These are phyloP conservation scores for Porites lutea DNA, from an alignment of 64 coral and sea anemone species.

Conservation along the genomic window DNA sequence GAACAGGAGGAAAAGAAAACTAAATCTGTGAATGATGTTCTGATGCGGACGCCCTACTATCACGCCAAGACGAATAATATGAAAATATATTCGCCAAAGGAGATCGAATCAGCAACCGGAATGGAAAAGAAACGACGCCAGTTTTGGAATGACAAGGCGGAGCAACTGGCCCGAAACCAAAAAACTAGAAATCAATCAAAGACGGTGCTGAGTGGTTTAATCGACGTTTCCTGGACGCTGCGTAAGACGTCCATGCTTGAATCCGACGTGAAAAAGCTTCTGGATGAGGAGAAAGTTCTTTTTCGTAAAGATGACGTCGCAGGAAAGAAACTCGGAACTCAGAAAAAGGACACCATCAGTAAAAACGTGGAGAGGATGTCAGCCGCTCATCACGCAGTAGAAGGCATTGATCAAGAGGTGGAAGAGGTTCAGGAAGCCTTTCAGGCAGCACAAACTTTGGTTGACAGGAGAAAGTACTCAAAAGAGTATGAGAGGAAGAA, in stretches of 20 bases:
- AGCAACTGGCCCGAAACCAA: slow-evolving; percentile 27
- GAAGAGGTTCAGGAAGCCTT: not conserved
- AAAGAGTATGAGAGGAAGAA: not conserved
- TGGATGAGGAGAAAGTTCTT: slow-evolving; percentile 24
- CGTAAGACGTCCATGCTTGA: slow-evolving; percentile 38
- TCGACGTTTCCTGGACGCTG: slow-evolving; percentile 58
- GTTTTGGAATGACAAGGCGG: slow-evolving; percentile 47
- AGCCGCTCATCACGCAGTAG: slow-evolving; percentile 18
- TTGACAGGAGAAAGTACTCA: slow-evolving; percentile 1
- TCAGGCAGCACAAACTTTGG: not conserved
- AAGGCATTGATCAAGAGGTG: slow-evolving; percentile 1
- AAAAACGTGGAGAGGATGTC: slow-evolving; percentile 51
- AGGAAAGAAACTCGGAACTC: slow-evolving; percentile 26
- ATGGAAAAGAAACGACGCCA: slow-evolving; percentile 21
- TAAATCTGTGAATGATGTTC: slow-evolving; percentile 7
- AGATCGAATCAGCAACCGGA: slow-evolving; percentile 1
- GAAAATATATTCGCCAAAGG: slow-evolving; percentile 4
- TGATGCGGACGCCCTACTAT: not conserved
- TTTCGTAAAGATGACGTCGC: not conserved
- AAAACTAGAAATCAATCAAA: slow-evolving; percentile 20
- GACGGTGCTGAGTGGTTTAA: slow-evolving; percentile 40
- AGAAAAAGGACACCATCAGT: slow-evolving; percentile 39
- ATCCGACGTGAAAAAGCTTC: slow-evolving; percentile 1
- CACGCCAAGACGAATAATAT: slow-evolving; percentile 14
- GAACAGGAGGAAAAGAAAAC: slow-evolving; percentile 8